Conservation (phyloP, 2,113 vertebrate species). For the human (Homo sapiens) region DNA sequence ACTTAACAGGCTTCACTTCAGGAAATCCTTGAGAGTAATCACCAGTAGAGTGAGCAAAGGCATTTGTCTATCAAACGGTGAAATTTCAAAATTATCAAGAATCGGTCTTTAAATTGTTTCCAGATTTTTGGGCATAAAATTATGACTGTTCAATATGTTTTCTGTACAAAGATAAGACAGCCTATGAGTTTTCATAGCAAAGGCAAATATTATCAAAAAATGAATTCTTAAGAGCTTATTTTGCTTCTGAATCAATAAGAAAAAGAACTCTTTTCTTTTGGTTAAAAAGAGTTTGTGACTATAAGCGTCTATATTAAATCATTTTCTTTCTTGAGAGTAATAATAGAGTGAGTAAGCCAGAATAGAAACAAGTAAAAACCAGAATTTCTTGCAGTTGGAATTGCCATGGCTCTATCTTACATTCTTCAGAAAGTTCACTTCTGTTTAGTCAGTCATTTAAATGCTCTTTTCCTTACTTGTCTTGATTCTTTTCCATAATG, state of each 20-base stretch:
- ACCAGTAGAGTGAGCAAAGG: background rate
- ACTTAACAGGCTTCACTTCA: background rate
- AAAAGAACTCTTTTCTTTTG: constrained; percentile 57
- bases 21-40: background rate
- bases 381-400: constrained; percentile 71
- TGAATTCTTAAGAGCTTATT: constrained; percentile 55
- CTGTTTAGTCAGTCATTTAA: constrained; percentile 84
- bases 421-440: constrained; percentile 80
- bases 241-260: constrained; percentile 61
- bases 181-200: background rate
- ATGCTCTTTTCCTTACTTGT: constrained; percentile 79
- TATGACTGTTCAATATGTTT: background rate
- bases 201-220: constrained; percentile 23
- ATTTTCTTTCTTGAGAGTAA: constrained; percentile 74
- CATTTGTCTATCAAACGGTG: background rate
- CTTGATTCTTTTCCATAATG: constrained; percentile 81
- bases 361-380: constrained; percentile 73
- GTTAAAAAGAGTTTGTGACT: constrained; percentile 75
- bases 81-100: constrained; percentile 28
- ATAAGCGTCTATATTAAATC: constrained; percentile 48
- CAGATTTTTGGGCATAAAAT: background rate
- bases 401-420: constrained; percentile 79
- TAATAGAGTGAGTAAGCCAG: constrained; percentile 76
- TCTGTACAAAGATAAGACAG: background rate
- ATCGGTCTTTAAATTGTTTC: background rate